Conservation (phyloP, 92 coral and sea anemone genomes). For the Bergia sp. region DNA sequence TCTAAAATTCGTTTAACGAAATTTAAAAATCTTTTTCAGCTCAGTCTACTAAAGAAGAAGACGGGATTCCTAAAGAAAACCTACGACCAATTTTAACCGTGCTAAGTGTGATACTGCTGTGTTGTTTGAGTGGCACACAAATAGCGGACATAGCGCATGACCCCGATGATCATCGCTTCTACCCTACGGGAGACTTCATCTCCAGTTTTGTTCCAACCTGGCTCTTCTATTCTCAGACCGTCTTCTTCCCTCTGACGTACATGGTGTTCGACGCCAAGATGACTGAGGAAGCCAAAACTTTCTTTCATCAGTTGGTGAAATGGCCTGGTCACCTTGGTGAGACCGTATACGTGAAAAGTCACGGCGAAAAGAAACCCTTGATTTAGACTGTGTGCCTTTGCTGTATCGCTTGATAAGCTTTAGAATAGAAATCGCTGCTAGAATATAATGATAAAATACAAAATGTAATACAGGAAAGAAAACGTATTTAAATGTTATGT, state of each 20-base stretch:
- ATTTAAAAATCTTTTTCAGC: neutral
- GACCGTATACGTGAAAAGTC: neutral
- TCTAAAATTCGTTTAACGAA: too few species aligned
- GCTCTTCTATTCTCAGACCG: conserved; percentile 24
- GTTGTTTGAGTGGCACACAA: neutral
- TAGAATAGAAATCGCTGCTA: too few species aligned
- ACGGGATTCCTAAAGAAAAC: neutral
- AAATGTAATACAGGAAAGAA: too few species aligned
- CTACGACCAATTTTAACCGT: neutral
- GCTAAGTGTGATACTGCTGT: neutral
- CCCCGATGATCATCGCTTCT: neutral
- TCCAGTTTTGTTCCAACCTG: neutral
- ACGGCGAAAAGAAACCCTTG: neutral
- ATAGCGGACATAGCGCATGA: neutral
- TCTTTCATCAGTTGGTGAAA: neutral
- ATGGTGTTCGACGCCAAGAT: neutral
- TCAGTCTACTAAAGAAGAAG: neutral
- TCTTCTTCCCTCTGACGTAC: conserved; percentile 19
- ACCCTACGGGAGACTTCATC: neutral
- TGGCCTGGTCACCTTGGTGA: neutral
- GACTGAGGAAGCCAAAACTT: neutral
- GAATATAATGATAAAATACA: too few species aligned
- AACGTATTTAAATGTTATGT: too few species aligned
- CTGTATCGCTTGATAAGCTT: neutral
- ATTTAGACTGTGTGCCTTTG: neutral